Base-by-base conservation (phyloP, 1,140 invertebrate genomes). In the Lepidurus apus region DNA sequence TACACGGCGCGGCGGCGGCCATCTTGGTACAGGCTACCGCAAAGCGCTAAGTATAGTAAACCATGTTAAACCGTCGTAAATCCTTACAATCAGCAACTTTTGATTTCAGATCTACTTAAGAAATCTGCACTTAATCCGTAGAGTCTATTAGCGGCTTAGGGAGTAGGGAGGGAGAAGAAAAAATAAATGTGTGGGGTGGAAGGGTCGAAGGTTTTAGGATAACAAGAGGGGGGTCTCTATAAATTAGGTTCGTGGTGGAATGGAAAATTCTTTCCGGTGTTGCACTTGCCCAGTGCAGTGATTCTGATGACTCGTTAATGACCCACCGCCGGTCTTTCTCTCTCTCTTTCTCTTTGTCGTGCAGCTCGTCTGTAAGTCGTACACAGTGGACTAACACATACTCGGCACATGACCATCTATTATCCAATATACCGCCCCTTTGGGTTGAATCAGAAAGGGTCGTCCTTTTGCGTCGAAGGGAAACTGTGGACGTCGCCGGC, bases 261-360 rank as follows among this genome's bases (percentile, higher is more conserved):
- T 65, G 53, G 53, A 65, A 65, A 65, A 65, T 65, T 65, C 53
- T 65, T 65, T 65, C 53, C 53, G 53, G 53, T 65, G 13, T 34
- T 34, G 34, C 34, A 34, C 34, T 34, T 34, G 34, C 53, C 21
- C 53, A 21, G 53, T 65, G 17, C 45, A n/a, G 53, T n/a, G 53
- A 65, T 65, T 65, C 53, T 65, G 53, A 65, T 65, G 53, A 65
- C 53, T 65, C 47, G 47, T 65, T 65, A 65, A 65, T 65, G 47
- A 65, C 47, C 47, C 47, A 53, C 13, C 47, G 13, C 13, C 47
- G 13, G 6, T 13, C 47, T 6, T 65, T 65, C 11, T 13, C 47
- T 6, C n/a, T n/a, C n/a, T n/a, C n/a, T 13, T 65, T 65, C 47
- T 65, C 21, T n/a, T 65, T 65, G 17, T 21, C 53, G 53, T 21